Evolutionary conservation across 2,797 vertebrate species (phyloP).

Genomic region (Morus bassanus): DNA sequence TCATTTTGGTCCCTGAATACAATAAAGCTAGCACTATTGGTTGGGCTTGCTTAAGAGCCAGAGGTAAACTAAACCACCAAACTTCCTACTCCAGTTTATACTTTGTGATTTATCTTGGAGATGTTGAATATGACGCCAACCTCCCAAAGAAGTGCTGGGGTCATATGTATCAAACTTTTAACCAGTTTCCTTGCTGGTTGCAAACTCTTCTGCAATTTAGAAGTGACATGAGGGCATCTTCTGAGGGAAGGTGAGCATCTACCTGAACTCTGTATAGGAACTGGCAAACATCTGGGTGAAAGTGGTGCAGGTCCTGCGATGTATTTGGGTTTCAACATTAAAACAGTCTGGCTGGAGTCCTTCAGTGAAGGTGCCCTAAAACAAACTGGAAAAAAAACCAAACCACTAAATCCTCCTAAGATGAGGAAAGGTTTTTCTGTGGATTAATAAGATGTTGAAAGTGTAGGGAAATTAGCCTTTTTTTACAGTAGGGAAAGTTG

Average conservation of each 20-base stretch:
- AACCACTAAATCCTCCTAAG: not conserved
- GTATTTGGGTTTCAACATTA: fast-evolving
- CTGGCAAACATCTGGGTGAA: not conserved
- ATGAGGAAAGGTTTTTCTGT: not conserved
- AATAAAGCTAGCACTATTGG: not conserved
- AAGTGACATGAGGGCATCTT: not conserved
- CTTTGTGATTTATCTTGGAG: not conserved
- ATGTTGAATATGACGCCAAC: not conserved
- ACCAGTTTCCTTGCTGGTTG: too few species aligned
- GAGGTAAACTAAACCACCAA: not conserved
- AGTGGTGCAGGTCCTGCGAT: not conserved
- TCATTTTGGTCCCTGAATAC: not conserved
- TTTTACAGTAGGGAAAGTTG: not conserved
- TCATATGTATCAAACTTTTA: not conserved
- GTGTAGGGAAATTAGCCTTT: not conserved
- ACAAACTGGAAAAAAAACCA: not conserved
- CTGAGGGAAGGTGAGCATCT: not conserved
- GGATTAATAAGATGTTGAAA: not conserved
- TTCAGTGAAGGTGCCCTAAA: not conserved
- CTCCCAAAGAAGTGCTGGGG: not conserved
- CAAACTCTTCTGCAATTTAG: not conserved
- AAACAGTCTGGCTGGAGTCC: not conserved
- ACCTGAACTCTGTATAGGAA: not conserved
- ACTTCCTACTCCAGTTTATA: not conserved
- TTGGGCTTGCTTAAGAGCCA: not conserved